Base-by-base conservation (phyloP, 2,888 invertebrate genomes). In the Baronia brevicornis region DNA sequence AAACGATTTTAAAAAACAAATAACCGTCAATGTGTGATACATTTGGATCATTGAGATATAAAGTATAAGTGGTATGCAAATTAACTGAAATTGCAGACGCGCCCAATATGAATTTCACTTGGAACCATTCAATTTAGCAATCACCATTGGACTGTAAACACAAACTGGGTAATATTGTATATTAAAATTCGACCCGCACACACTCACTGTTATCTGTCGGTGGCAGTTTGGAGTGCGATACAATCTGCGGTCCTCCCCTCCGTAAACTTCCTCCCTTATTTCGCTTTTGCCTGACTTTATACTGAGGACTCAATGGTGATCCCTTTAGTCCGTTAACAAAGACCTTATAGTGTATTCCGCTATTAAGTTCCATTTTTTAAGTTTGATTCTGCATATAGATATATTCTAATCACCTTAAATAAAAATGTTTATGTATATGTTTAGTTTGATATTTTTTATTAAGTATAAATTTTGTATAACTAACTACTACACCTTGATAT, bases 151-250 rank as follows among this genome's bases (percentile, higher is more conserved):
- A 36, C 29, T 29, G 33, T 28, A 33, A 28, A 39, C 28, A 28
- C 14, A 24, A 30, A 32, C 27, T 17, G 17, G 28, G 18, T 32
- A 24, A 41, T 23, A 29, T 42, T 33, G 37, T 38, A 33, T 64
- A 65, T 75, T 77, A 72, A 73, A 75, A 75, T 77, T 77, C 72
- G 56, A 51, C 62, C 54, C 68, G 65, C 70, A 67, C 68, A 62
- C 62, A 56, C 56, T 51, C 62, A 55, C 56, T 47, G 60, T 70
- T 78, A 78, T 79, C 80, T 72, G 73, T 65, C 64, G 67, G 66
- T 66, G 74, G 73, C 74, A 71, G 74, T 73, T 74, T 68, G 65
- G 73, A 63, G 55, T 56, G 55, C 43, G 79, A 80, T 78, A 73
- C 45, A 48, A 79, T 78, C 79, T 59, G 54, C 47, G n/a, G n/a